Evolutionary conservation across 2,797 vertebrate species (phyloP).

Genomic region (Xerus rutilus): DNA sequence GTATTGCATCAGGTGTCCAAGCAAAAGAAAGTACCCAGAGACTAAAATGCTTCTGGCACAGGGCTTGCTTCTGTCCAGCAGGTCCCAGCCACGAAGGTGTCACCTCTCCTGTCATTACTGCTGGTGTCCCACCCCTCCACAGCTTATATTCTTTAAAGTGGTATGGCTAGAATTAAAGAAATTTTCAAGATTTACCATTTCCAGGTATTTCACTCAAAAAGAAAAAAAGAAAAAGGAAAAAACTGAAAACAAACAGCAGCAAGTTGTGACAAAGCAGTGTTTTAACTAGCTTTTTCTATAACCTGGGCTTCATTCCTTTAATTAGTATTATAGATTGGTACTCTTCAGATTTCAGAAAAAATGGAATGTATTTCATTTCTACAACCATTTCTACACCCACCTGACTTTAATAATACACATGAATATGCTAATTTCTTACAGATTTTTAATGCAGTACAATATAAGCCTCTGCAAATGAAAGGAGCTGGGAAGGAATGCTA

Average conservation of each 20-base stretch:
- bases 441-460: slow-evolving; percentile 75
- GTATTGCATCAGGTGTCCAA: not conserved
- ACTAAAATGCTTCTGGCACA: not conserved
- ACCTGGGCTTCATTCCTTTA: slow-evolving; percentile 61
- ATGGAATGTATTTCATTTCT: slow-evolving; percentile 73
- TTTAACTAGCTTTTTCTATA: slow-evolving; percentile 53
- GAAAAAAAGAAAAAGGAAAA: slow-evolving; percentile 34
- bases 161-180: slow-evolving; percentile 47
- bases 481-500: not conserved
- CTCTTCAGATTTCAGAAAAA: slow-evolving; percentile 69
- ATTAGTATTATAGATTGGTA: slow-evolving; percentile 67
- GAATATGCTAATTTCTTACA: slow-evolving; percentile 75
- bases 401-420: slow-evolving; percentile 74
- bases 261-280: slow-evolving; percentile 71
- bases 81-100: not conserved
- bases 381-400: slow-evolving; percentile 68
- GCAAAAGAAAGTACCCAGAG: slow-evolving; percentile 25
- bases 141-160: slow-evolving; percentile 30
- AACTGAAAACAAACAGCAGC: slow-evolving; percentile 67
- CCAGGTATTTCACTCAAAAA: slow-evolving; percentile 71
- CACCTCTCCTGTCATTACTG: not conserved
- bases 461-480: slow-evolving; percentile 70
- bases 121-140: not conserved
- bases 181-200: slow-evolving; percentile 68
- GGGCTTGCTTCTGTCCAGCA: not conserved